Evolutionary conservation across 2,888 invertebrate genomes (phyloP).

Genomic region (Apocheima hispidaria): DNA sequence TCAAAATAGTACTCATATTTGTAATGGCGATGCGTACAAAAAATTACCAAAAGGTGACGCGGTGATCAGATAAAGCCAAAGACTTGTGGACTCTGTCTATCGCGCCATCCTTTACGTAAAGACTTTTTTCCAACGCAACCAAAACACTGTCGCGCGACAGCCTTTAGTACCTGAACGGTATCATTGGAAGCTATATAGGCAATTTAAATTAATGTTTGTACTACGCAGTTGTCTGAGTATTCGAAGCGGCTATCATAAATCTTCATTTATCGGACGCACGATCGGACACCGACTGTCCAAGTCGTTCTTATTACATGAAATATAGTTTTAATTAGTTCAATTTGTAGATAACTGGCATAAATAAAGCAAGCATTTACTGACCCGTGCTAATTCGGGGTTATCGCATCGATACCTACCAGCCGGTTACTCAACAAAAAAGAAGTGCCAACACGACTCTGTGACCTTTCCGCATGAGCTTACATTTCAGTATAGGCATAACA

Average conservation of each 20-base stretch:
- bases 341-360: slow-evolving; percentile 26
- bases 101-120: too few relatives aligned
- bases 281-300: slow-evolving; percentile 6
- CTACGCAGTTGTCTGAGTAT: slow-evolving; percentile 11
- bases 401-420: slow-evolving; percentile 26
- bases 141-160: background rate
- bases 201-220: background rate
- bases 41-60: too few relatives aligned
- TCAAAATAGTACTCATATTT: too few relatives aligned
- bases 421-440: slow-evolving; percentile 31
- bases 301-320: slow-evolving; percentile 1
- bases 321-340: slow-evolving; percentile 33
- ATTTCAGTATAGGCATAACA: slow-evolving; percentile 11
- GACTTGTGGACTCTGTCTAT: too few relatives aligned
- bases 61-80: too few relatives aligned
- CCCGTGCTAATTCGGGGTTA: slow-evolving; percentile 47
- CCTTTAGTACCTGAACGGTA: background rate
- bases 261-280: slow-evolving; percentile 12
- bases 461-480: slow-evolving; percentile 26
- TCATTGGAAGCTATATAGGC: background rate
- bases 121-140: too few relatives aligned
- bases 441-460: slow-evolving; percentile 23
- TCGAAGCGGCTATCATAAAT: slow-evolving; percentile 2
- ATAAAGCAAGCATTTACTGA: slow-evolving; percentile 22
- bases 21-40: too few relatives aligned